These are phyloP conservation scores for Gryllus bimaculatus DNA, from an alignment of 1,140 invertebrate genomes.

Conservation along the genomic window DNA sequence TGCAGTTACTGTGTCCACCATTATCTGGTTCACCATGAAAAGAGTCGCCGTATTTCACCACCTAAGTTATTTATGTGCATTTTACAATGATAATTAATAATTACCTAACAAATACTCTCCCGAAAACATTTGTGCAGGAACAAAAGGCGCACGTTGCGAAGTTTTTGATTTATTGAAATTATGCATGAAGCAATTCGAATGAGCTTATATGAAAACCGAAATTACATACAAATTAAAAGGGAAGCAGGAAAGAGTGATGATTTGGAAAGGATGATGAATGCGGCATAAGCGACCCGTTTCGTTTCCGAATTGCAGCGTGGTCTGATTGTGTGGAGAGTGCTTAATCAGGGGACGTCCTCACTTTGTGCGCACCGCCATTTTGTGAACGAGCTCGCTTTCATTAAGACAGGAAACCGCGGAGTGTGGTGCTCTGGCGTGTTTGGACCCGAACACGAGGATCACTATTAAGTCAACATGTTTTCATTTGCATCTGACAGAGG, in stretches of 20 bases:
- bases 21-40: neutral
- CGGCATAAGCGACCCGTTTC: no score
- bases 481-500: no score
- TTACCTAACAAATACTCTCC: neutral
- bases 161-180: conserved; percentile 1
- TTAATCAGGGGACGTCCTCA: no score
- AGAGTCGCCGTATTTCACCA: neutral
- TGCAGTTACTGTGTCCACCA: neutral
- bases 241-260: neutral
- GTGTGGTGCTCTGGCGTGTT: no score
- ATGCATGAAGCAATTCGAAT: neutral
- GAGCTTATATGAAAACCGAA: neutral
- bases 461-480: no score
- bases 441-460: no score
- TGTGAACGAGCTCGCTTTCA: no score
- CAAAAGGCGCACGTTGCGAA: neutral
- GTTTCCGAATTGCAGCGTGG: no score
- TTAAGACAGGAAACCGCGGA: no score
- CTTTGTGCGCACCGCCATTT: no score
- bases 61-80: neutral
- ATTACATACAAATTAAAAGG: neutral
- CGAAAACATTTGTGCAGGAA: neutral
- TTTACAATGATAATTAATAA: neutral
- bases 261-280: no score
- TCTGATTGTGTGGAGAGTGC: no score